Evolutionary conservation across 53 echinoderm and acorn worm genomes (phyloP).

Genomic region (Antedon mediterranea): DNA sequence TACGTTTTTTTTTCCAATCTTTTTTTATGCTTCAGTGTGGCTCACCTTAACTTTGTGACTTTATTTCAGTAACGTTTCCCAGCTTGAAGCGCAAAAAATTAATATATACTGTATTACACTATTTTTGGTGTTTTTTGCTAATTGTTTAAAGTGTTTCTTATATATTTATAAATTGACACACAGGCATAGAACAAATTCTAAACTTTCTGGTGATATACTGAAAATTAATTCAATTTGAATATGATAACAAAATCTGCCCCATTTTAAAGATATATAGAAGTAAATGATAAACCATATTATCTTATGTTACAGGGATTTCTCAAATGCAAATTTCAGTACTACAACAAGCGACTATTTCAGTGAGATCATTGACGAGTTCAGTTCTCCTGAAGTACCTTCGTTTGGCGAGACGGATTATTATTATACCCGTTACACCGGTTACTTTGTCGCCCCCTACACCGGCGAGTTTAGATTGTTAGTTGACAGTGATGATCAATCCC

Average conservation of each 20-base stretch:
- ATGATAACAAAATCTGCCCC: background rate
- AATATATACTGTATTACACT: too few relatives aligned
- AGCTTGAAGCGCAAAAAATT: too few relatives aligned
- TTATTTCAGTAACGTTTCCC: too few relatives aligned
- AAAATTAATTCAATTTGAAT: too few relatives aligned
- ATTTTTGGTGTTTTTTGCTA: too few relatives aligned
- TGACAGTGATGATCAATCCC: constrained; percentile 24
- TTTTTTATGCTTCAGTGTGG: too few relatives aligned
- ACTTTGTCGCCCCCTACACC: constrained; percentile 49
- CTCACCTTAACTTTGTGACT: too few relatives aligned
- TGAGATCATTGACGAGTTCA: background rate
- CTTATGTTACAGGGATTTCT: background rate
- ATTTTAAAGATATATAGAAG: too few relatives aligned
- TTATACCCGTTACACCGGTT: constrained; percentile 32
- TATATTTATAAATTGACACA: too few relatives aligned
- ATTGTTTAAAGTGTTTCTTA: constrained; percentile 15
- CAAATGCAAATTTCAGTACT: constrained; percentile 21
- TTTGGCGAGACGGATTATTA: constrained; percentile 9
- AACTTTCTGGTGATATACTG: constrained; percentile 12
- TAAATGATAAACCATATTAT: too few relatives aligned
- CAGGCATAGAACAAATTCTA: too few relatives aligned
- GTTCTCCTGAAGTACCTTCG: constrained; percentile 7
- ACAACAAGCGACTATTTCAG: constrained; percentile 12
- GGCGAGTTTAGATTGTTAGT: constrained; percentile 44
- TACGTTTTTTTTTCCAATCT: background rate